phyloP scores from a whole-genome alignment of 2,888 invertebrate species.

The Plebejus anna region DNA sequence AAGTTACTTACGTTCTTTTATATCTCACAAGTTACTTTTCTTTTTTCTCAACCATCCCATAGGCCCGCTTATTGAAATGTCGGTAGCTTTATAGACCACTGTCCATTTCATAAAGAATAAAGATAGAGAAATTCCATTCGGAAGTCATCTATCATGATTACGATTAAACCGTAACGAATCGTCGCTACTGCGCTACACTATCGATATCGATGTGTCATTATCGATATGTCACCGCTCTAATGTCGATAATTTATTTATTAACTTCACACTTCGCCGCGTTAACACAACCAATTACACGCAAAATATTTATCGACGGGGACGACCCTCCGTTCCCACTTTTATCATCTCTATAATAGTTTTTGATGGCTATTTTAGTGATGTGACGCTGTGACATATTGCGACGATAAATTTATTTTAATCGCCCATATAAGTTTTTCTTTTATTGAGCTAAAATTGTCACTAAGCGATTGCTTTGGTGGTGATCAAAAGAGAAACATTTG shows the following conservation, averaged over 20 bases:
- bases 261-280: slow-evolving; percentile 44
- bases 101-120: slow-evolving; percentile 13
- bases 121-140: not conserved
- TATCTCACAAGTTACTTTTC: not conserved
- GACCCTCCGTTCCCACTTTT: slow-evolving; percentile 45
- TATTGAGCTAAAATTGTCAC: not conserved
- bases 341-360: slow-evolving; percentile 32
- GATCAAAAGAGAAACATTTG: not conserved
- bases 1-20: not conserved
- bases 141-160: slow-evolving; percentile 15
- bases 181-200: slow-evolving; percentile 9
- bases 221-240: slow-evolving; percentile 13
- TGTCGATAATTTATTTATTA: slow-evolving; percentile 29
- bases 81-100: not conserved
- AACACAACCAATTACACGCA: slow-evolving; percentile 66
- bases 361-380: slow-evolving; percentile 24
- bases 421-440: not conserved
- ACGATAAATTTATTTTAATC: slow-evolving; percentile 4
- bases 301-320: slow-evolving; percentile 50
- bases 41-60: not conserved
- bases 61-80: not conserved
- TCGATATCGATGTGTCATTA: slow-evolving; percentile 8
- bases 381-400: not conserved
- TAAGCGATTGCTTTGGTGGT: not conserved
- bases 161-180: slow-evolving; percentile 21